Conservation (phyloP, 2,888 invertebrate genomes). For the Mayetiola destructor region DNA sequence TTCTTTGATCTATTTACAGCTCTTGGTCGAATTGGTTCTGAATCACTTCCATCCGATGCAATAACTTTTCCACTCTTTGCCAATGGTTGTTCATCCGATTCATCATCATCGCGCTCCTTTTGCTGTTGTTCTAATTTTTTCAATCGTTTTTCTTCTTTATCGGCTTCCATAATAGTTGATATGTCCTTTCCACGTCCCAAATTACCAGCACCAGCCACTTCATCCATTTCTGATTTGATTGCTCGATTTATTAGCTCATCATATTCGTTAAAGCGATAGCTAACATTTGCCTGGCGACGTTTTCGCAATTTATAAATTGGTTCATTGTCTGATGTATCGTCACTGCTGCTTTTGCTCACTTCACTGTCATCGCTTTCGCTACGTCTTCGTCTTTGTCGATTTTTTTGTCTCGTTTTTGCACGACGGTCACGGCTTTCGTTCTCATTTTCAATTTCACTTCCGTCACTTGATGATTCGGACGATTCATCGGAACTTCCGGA, state of each 20-base stretch:
- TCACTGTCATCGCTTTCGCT: neutral
- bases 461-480: neutral
- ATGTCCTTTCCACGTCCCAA: conserved; percentile 82
- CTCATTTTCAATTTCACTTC: conserved; percentile 23
- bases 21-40: conserved; percentile 27
- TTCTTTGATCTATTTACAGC: conserved; percentile 22
- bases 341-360: neutral
- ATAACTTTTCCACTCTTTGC: conserved; percentile 22
- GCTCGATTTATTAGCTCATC: conserved; percentile 92
- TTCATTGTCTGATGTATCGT: conserved; percentile 42
- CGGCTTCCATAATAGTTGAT: conserved; percentile 70
- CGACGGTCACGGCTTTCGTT: conserved; percentile 25
- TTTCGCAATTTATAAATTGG: conserved; percentile 76
- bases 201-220: conserved; percentile 63
- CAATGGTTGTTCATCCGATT: conserved; percentile 17
- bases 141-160: conserved; percentile 48
- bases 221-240: conserved; percentile 63
- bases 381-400: neutral
- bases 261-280: conserved; percentile 80
- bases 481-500: neutral
- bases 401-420: neutral
- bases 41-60: conserved; percentile 30
- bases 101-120: conserved; percentile 18
- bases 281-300: conserved; percentile 64
- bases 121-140: conserved; percentile 20